These are phyloP conservation scores for Harlomillsia oculata DNA, from an alignment of 1,140 invertebrate species.

Conservation along the genomic window DNA sequence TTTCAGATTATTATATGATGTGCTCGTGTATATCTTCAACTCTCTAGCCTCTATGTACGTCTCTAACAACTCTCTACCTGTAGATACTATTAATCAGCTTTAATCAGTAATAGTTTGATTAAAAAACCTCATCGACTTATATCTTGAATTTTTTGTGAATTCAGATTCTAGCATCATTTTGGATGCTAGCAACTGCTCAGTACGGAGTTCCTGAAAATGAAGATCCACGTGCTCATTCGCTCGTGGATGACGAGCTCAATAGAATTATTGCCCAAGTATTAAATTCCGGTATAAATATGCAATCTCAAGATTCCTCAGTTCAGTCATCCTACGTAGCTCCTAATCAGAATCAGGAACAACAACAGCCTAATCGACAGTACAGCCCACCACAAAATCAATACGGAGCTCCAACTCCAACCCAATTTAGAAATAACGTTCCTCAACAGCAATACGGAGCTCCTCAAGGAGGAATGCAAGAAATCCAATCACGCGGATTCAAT, in stretches of 20 bases:
- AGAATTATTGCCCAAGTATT: slow-evolving; percentile 5
- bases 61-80: too few relatives aligned
- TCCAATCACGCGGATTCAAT: too few relatives aligned
- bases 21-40: too few relatives aligned
- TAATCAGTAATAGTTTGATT: too few relatives aligned
- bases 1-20: too few relatives aligned
- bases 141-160: too few relatives aligned
- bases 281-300: background rate
- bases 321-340: background rate
- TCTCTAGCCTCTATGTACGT: too few relatives aligned
- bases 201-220: background rate
- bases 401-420: background rate
- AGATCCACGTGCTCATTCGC: background rate
- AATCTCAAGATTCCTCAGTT: background rate
- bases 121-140: too few relatives aligned
- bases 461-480: too few relatives aligned
- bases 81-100: too few relatives aligned
- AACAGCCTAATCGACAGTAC: background rate
- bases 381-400: background rate
- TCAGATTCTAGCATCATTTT: slow-evolving; percentile 4
- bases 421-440: background rate
- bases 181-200: background rate
- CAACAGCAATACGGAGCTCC: slow-evolving; percentile 16
- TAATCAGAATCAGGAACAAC: background rate
- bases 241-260: background rate